A percentile compares a stretch with the other conserved stretches of the same genome.
phyloP scores from a whole-genome alignment of 2,888 invertebrate species.

The Herminia tarsipennalis region DNA sequence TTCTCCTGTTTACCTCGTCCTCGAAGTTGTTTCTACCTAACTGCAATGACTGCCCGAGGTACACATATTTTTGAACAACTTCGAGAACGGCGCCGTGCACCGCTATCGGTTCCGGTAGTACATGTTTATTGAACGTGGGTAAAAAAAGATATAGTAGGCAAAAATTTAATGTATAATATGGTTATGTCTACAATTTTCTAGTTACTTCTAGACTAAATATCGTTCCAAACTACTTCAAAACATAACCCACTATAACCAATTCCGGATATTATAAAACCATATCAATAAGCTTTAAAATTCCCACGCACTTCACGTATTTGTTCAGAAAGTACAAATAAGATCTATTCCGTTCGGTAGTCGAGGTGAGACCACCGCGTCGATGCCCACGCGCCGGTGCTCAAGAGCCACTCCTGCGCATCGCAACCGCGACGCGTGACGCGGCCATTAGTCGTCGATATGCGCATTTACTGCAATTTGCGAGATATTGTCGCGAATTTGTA shows the following conservation, averaged over 20 bases:
- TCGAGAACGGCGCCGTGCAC: too few species aligned
- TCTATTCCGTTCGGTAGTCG: constrained; percentile 26
- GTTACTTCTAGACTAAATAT: too few species aligned
- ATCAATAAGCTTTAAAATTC: constrained; percentile 10
- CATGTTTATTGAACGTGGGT: too few species aligned
- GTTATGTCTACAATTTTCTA: too few species aligned
- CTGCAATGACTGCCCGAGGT: too few species aligned
- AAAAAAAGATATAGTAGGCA: too few species aligned
- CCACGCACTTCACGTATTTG: constrained; percentile 15
- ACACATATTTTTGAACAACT: too few species aligned
- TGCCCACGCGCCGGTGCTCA: constrained; percentile 52
- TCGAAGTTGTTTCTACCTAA: too few species aligned
- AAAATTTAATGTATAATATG: too few species aligned
- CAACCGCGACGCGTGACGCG: constrained; percentile 29
- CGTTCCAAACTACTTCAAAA: not conserved
- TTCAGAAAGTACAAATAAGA: constrained; percentile 14
- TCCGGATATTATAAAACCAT: constrained; percentile 6
- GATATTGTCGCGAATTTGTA: constrained; percentile 26
- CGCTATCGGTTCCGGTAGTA: too few species aligned
- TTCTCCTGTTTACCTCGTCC: too few species aligned
- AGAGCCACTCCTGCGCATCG: constrained; percentile 42
- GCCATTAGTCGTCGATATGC: constrained; percentile 36
- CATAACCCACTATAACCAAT: not conserved
- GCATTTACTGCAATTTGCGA: constrained; percentile 26
- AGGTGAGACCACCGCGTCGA: constrained; percentile 46